Base-by-base conservation (phyloP, 2,888 invertebrate species). In the Drosophila kambysellisi region DNA sequence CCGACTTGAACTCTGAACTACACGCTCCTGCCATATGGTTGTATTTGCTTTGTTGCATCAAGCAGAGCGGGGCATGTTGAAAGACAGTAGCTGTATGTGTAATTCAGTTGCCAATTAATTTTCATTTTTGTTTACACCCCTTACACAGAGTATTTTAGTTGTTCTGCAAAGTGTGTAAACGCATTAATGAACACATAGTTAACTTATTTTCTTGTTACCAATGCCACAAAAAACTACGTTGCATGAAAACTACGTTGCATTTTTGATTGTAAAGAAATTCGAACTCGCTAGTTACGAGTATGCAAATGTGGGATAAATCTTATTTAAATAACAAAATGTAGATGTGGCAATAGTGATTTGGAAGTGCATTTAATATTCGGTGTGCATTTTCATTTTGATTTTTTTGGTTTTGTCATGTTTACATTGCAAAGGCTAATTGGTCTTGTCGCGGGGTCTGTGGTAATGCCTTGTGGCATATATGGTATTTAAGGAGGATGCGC, bases 1-100 rank as follows among this genome's bases (percentile, higher is more conserved):
- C 61, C 51, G 61, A 64, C 61, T 77, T 78, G 78, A 78, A 76
- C 78, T 80, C 52, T 81, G 81, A 81, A 80, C 78, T 76, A 65
- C 72, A 48, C 58, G 61, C 54, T 59, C 54, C 56, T 52, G 57
- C 81, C 78, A 79, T 79, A 79, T 79, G 81, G 54, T 32, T 71
- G 33, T 71, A 64, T 78, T 78, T 78, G 70, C 58, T 39, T 57
- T 63, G 59, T 61, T 62, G 68, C 41, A 20, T 20, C 35, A 52
- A 39, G 53, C 39, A 35, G 59, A 20, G 39, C 30, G 25, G 25
- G 2, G 51, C 35, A 50, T 60, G 62, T 43, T 59, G 20, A 35
- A 62, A 20, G 63, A 46, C 29, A 52, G 46, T 50, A 35, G 39
- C 35, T 48, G 25, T 46, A 33, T 59, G 52, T 63, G 50, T 51